These are phyloP conservation scores for Macroglossus sobrinus DNA, from an alignment of 2,113 vertebrate genomes.

Conservation along the genomic window DNA sequence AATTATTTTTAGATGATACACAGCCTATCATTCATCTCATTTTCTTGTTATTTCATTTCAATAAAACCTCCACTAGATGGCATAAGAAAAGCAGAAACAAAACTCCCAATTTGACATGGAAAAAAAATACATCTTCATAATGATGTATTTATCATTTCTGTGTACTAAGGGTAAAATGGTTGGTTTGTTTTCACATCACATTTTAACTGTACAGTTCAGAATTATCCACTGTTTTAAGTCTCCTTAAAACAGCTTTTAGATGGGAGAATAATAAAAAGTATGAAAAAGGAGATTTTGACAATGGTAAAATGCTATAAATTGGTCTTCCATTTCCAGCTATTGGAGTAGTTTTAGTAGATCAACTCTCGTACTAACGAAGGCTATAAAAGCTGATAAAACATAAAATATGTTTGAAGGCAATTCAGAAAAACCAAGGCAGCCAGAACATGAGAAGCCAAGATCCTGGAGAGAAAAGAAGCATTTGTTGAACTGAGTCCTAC, in stretches of 20 bases:
- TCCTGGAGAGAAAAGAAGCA: neutral
- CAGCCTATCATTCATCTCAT: neutral
- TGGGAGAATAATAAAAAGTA: slow-evolving; percentile 17
- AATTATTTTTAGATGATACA: neutral
- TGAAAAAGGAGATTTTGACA: neutral
- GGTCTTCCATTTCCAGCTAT: neutral
- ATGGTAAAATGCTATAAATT: slow-evolving; percentile 4
- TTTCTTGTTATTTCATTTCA: slow-evolving; percentile 35
- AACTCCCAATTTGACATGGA: neutral
- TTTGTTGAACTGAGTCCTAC: neutral
- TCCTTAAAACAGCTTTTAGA: neutral
- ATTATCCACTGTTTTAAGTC: slow-evolving; percentile 6
- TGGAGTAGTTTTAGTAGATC: neutral
- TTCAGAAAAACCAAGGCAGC: neutral
- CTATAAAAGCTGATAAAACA: neutral
- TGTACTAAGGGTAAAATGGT: neutral
- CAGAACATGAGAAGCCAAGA: neutral
- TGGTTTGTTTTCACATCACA: neutral
- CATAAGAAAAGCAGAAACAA: slow-evolving; percentile 60
- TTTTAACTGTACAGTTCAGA: neutral
- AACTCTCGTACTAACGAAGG: neutral
- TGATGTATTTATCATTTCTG: neutral
- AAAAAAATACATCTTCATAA: neutral
- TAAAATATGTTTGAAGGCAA: neutral
- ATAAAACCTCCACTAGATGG: slow-evolving; percentile 70